A percentile compares a stretch with the other conserved stretches of the same genome.
These are phyloP conservation scores for Hippocampus comes DNA, from an alignment of 2,113 vertebrate genomes.

Conservation along the genomic window DNA sequence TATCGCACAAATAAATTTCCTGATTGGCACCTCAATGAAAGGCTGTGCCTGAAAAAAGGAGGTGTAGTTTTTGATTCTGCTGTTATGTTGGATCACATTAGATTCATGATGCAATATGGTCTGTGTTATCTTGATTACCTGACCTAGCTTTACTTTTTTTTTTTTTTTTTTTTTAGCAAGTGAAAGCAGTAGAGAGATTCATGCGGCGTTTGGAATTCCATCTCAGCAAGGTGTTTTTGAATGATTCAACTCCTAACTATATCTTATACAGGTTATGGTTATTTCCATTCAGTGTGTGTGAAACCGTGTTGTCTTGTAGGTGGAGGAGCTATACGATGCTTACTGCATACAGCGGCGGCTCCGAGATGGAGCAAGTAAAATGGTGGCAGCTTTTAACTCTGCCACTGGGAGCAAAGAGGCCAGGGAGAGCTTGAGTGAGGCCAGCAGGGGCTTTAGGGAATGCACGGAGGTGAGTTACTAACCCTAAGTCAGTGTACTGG, in stretches of 20 bases:
- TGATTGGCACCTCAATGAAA: too few species aligned
- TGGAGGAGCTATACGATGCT: slow-evolving; percentile 93
- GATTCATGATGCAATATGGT: not conserved
- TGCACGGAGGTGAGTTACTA: slow-evolving; percentile 86
- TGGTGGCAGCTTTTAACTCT: slow-evolving; percentile 92
- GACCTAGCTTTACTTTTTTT: not conserved
- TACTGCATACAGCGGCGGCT: slow-evolving; percentile 95
- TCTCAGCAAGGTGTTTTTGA: slow-evolving; percentile 63
- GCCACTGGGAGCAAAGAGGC: slow-evolving; percentile 89
- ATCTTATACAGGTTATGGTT: not conserved
- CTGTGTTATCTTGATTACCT: not conserved
- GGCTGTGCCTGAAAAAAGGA: too few species aligned
- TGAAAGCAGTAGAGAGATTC: slow-evolving; percentile 72
- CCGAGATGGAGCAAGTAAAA: slow-evolving; percentile 94
- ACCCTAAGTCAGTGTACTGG: not conserved
- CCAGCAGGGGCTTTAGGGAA: slow-evolving; percentile 91
- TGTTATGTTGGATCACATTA: not conserved
- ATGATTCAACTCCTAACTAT: not conserved
- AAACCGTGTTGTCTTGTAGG: slow-evolving; percentile 67
- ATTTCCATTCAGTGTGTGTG: not conserved
- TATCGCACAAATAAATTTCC: too few species aligned
- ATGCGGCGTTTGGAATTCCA: slow-evolving; percentile 72
- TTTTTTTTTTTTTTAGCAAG: slow-evolving; percentile 56
- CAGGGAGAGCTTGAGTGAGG: slow-evolving; percentile 90
- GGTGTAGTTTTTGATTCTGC: not conserved